Evolutionary conservation across 1,140 invertebrate genomes (phyloP).

Genomic region (Drosophila grimshawi): DNA sequence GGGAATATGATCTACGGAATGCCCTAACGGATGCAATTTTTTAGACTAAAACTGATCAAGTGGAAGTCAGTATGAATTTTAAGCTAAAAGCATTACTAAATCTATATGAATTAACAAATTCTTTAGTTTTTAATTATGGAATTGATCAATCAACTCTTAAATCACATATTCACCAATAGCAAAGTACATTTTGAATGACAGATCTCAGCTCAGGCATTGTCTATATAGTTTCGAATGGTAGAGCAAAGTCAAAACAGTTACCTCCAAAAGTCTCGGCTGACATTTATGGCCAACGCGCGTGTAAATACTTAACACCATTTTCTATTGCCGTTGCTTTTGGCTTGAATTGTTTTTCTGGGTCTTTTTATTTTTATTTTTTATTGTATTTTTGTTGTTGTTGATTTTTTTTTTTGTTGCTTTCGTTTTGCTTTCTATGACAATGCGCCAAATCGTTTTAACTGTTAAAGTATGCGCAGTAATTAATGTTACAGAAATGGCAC

Average conservation of each 20-base stretch:
- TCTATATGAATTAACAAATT: too few relatives aligned
- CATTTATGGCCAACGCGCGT: slow-evolving; percentile 68
- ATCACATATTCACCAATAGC: too few relatives aligned
- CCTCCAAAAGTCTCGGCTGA: slow-evolving; percentile 26
- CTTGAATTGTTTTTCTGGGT: not conserved
- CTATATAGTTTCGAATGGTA: slow-evolving; percentile 29
- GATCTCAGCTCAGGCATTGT: slow-evolving; percentile 28
- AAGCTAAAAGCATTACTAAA: too few relatives aligned
- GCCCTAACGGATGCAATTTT: slow-evolving; percentile 13
- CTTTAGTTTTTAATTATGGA: too few relatives aligned
- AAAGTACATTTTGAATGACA: not conserved
- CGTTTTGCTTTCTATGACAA: slow-evolving; percentile 70
- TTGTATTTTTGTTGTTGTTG: not conserved
- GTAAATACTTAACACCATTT: slow-evolving; percentile 82
- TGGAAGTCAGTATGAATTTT: too few relatives aligned
- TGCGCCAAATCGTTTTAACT: slow-evolving; percentile 66
- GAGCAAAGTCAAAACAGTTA: slow-evolving; percentile 38
- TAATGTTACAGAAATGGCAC: slow-evolving; percentile 53
- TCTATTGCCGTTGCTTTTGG: slow-evolving; percentile 43
- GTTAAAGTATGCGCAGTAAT: slow-evolving; percentile 73
- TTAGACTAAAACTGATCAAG: not conserved
- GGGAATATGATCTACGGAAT: slow-evolving; percentile 20
- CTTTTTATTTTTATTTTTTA: slow-evolving; percentile 8
- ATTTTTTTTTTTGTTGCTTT: slow-evolving; percentile 56
- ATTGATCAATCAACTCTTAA: too few relatives aligned